Base-by-base conservation (phyloP, 2,888 invertebrate genomes). In the Eulithis prunata region DNA sequence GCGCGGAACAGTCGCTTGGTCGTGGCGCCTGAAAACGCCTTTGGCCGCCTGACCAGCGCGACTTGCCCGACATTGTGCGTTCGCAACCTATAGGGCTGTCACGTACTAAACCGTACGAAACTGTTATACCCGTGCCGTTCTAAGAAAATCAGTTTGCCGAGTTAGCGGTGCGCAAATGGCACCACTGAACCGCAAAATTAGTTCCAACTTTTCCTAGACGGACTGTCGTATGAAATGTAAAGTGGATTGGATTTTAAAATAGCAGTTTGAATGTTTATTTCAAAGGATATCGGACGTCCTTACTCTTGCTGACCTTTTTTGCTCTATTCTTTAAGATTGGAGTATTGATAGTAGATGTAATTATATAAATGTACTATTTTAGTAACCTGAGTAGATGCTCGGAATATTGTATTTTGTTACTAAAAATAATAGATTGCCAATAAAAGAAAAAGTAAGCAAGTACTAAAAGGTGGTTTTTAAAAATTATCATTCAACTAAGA, bases 121-220 rank as follows among this genome's bases (percentile, higher is more conserved):
- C 68, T 68, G 69, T 66, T 65, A 68, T 65, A 47, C 52, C 51
- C 68, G 64, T 55, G 61, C 59, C 58, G 54, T 64, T 43, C 55
- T 45, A 45, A 66, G 86, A 85, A 90, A 92, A 90, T 91, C 91
- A 91, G 88, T 91, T 91, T 89, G 88, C 87, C 86, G 88, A 90
- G 88, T 90, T 89, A 86, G 84, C 83, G 80, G 83, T 78, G 85
- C 87, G 87, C 81, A 85, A 89, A 87, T 88, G 87, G 83, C 86
- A 87, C 87, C 90, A 84, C 77, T 89, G 87, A 86, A 88, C 87
- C 90, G 88, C 78, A 87, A 91, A 92, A 92, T 92, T 91, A 89
- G 90, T 88, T 91, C 78, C 79, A 83, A 88, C 83, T 88, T 90
- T 85, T 84, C 83, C 86, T 80, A 85, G 81, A 78, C 77, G 80